Base-by-base conservation (phyloP, 2,797 vertebrate genomes). In the Lacerta viridis region DNA sequence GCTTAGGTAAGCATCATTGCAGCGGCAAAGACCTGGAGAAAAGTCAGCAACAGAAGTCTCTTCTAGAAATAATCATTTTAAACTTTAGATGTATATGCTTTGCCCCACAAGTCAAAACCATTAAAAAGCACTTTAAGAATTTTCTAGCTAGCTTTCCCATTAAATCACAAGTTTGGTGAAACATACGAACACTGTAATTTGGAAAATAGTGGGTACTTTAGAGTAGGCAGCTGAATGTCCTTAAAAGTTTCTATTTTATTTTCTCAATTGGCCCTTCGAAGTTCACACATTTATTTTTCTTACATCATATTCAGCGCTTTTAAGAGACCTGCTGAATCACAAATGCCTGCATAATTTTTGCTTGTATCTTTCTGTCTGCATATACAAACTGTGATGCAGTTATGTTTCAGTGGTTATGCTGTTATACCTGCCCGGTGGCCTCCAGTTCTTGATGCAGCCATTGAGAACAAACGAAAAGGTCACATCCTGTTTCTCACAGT, bases 81-180 rank as follows among this genome's bases (percentile, higher is more conserved):
- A 92, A 92, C 83, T 87, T 89, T 64, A 88, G 95, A 93, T 91
- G 18, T 88, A 10, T 90, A 88, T 93, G 29, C 94, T 95, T 96
- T 95, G 41, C 80, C 87, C 89, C 90, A 29, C 75, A 95, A 96
- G 87, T 80, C 82, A 93, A 33, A 92, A 77, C 36, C 87, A 91
- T 92, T 95, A 89, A 61, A 92, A 94, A 94, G 61, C 85, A 95
- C 87, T 94, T 93, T 93, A 92, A 88, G 90, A 94, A 90, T 94
- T 93, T 93, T 94, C 86, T 68, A 94, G 88, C 88, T 78, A 91
- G 89, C 85, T 95, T 83, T 86, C 86, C 78, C 71, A 88, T 91
- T 82, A 88, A 84, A 93, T 93, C 86, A 85, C 36, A 86, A 39
- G 33, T 80, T 94, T 84, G 39, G 80, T 87, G 92, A 93, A 95